These are phyloP conservation scores for Python bivittatus DNA, from an alignment of 2,113 vertebrate genomes.

Conservation along the genomic window DNA sequence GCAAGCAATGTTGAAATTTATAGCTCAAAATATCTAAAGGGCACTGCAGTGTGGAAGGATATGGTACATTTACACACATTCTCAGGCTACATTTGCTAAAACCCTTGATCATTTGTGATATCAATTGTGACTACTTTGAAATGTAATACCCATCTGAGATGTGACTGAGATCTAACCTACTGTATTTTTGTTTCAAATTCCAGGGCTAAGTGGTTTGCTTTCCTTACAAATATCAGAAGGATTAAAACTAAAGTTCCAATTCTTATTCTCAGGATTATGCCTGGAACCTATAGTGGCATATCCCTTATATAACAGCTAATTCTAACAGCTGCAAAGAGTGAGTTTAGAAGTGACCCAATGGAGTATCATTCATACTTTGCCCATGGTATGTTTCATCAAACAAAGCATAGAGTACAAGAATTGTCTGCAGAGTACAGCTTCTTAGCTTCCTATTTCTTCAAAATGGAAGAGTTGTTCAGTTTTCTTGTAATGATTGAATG, in stretches of 20 bases:
- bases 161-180: not conserved
- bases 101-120: not conserved
- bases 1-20: not conserved
- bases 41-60: not conserved
- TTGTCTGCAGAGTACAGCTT: not conserved
- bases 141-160: not conserved
- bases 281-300: not conserved
- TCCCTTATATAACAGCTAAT: not conserved
- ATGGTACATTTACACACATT: not conserved
- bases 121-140: not conserved
- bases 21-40: not conserved
- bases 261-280: not conserved
- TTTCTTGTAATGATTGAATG: not conserved
- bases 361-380: slow-evolving; percentile 4
- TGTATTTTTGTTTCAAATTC: not conserved
- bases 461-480: not conserved
- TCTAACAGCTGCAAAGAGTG: not conserved
- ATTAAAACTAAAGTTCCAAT: not conserved
- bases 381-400: not conserved
- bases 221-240: not conserved
- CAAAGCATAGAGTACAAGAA: not conserved
- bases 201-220: not conserved
- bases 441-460: not conserved
- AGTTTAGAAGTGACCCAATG: not conserved
- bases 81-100: not conserved